Evolutionary conservation across 2,888 invertebrate species (phyloP).

Genomic region (Sinentomon sp.): DNA sequence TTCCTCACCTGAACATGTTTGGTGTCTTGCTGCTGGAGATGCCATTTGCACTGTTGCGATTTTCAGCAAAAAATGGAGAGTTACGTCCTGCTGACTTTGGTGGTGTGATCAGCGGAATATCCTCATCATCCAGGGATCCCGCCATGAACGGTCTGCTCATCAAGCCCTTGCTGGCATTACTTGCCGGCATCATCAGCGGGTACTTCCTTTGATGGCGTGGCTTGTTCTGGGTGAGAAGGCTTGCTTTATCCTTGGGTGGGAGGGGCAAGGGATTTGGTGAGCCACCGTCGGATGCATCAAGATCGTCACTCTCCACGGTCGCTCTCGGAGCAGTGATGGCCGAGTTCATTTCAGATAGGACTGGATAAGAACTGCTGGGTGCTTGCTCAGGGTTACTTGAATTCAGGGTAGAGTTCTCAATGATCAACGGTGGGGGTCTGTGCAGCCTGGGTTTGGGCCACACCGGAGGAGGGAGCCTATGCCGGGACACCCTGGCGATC

Average conservation of each 20-base stretch:
- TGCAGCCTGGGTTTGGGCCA: slow-evolving; percentile 12
- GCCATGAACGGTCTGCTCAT: too few relatives aligned
- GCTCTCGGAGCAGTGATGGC: background rate
- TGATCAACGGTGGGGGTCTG: slow-evolving; percentile 11
- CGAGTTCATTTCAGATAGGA: slow-evolving; percentile 7
- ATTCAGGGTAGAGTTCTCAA: slow-evolving; percentile 13
- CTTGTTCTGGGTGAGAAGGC: too few relatives aligned
- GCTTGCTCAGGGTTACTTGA: too few relatives aligned
- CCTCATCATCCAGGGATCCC: too few relatives aligned
- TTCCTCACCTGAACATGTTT: too few relatives aligned
- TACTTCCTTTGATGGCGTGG: slow-evolving; percentile 50
- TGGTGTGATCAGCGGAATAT: too few relatives aligned
- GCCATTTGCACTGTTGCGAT: too few relatives aligned
- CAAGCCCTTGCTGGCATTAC: too few relatives aligned
- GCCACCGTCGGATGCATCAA: background rate
- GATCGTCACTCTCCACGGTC: background rate
- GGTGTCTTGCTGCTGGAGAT: too few relatives aligned
- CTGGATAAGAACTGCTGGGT: slow-evolving; percentile 11
- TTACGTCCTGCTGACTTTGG: too few relatives aligned
- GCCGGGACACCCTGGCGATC: too few relatives aligned
- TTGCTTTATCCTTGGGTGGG: background rate
- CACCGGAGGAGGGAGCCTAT: slow-evolving; percentile 13
- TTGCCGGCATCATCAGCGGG: slow-evolving; percentile 43
- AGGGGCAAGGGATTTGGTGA: slow-evolving; percentile 1
- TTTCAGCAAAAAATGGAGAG: too few relatives aligned